phyloP scores from a whole-genome alignment of 2,888 invertebrate genomes.

The Apodemia hepburni region DNA sequence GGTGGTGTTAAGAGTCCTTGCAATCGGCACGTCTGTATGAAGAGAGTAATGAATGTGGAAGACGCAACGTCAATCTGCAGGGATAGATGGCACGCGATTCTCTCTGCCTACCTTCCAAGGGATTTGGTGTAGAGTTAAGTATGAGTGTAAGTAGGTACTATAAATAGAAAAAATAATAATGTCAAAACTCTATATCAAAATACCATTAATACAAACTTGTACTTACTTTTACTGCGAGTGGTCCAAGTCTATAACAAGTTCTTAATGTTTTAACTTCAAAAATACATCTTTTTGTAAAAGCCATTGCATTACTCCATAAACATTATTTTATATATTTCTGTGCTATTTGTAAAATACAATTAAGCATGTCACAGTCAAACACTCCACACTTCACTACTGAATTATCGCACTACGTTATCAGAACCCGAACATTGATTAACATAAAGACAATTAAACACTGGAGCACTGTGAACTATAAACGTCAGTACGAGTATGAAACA shows the following conservation, averaged over 20 bases:
- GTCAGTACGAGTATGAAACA: constrained; percentile 30
- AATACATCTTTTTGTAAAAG: constrained; percentile 56
- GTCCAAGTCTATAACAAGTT: constrained; percentile 46
- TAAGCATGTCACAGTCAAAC: constrained; percentile 33
- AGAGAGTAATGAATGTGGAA: too few species aligned
- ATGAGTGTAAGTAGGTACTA: too few species aligned
- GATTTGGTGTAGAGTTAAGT: too few species aligned
- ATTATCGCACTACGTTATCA: constrained; percentile 60
- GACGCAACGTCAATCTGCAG: too few species aligned
- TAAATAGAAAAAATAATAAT: too few species aligned
- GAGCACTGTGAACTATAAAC: constrained; percentile 34
- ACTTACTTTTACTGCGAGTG: constrained; percentile 55
- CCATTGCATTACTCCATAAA: constrained; percentile 43
- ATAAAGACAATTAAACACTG: constrained; percentile 51
- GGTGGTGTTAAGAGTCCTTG: too few species aligned
- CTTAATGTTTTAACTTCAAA: constrained; percentile 49
- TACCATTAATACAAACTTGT: background rate
- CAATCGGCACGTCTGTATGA: too few species aligned
- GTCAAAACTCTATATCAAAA: too few species aligned
- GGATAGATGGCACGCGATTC: too few species aligned
- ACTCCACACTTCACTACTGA: constrained; percentile 40
- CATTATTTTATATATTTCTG: constrained; percentile 21
- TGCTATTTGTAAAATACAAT: constrained; percentile 2
- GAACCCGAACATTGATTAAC: constrained; percentile 53
- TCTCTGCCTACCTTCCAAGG: too few species aligned